Percentiles rank a stretch among this genome's conserved stretches.
phyloP scores from a whole-genome alignment of 35 echinoderm and acorn worm species.

The Ophioderma brevispina region DNA sequence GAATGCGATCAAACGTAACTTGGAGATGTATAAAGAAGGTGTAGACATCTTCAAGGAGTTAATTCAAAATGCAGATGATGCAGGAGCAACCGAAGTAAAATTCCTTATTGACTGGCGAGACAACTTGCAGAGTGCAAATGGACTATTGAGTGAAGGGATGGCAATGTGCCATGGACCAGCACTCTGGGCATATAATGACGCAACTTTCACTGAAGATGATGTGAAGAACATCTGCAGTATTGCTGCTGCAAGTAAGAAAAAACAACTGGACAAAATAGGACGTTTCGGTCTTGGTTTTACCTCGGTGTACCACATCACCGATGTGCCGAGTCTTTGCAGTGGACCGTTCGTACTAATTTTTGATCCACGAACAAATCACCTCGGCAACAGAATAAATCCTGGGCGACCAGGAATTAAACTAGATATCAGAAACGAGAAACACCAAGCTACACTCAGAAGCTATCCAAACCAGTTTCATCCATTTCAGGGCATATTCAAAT shows the following conservation, averaged over 20 bases:
- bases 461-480: constrained; percentile 74
- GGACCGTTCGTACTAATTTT: constrained; percentile 43
- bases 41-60: constrained; percentile 66
- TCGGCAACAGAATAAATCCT: constrained; percentile 30
- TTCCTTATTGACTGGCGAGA: constrained; percentile 77
- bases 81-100: constrained; percentile 68
- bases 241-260: constrained; percentile 62
- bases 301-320: constrained; percentile 89
- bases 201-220: constrained; percentile 71
- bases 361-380: constrained; percentile 79
- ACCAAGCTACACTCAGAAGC: not conserved
- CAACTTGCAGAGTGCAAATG: constrained; percentile 38
- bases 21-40: constrained; percentile 28
- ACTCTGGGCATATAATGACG: constrained; percentile 88
- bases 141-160: constrained; percentile 69
- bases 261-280: constrained; percentile 67
- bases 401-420: constrained; percentile 62
- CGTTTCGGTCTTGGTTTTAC: constrained; percentile 90
- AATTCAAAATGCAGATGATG: constrained; percentile 91
- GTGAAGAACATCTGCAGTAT: constrained; percentile 74
- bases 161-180: constrained; percentile 75
- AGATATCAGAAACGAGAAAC: constrained; percentile 31
- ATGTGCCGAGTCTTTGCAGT: constrained; percentile 79
- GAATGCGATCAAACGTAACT: constrained; percentile 30
- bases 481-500: constrained; percentile 77